Evolutionary conservation across 2,113 vertebrate species (phyloP), one percentile per base, ranked within the genome.

Genomic region (Apodemus sylvaticus): DNA sequence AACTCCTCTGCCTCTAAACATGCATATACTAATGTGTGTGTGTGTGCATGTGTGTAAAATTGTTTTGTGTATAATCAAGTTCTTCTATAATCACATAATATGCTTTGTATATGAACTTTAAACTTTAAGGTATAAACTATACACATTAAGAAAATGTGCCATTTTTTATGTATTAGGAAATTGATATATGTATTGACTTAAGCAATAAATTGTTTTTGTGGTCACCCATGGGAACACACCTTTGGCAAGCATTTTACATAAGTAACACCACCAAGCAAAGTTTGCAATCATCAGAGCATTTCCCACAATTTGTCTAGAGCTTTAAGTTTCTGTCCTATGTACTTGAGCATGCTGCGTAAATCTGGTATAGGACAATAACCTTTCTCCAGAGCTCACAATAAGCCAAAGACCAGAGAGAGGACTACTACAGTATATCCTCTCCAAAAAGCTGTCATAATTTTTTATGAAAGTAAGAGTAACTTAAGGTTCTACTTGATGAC

Each of bases 161-260:
- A 73, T 74, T 85, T 12, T 68, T 85, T 13, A 66, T 36, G 20
- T 60, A 19, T 36, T 55, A 83, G 26, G 19, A 36, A 60, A 53
- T 14, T 74, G 74, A 62, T 5, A 55, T 31, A 64, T 45, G 53
- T 31, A 74, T 51, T 70, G 53, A 22, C 48, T 48, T 48, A 48
- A 31, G 34, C 87, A 83, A 62, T 42, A 58, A 17, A 86, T 7
- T 45, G 45, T 58, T 73, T 66, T 58, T 51, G 39, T 51, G n/a
- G 26, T 8, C 39, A 86, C n/a, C 19, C 1, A 14, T 26, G n/a
- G 13, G 34, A 79, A 71, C 76, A 58, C 53, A 71, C 7, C 6
- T 81, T 74, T 89, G 78, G 22, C 51, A 97, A 93, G 53, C 22
- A 83, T 55, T 86, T 42, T 91, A 60, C 90, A 87, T 36, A 92